Evolutionary conservation across 2,888 invertebrate species (phyloP), one percentile per base, ranked within the genome.

Genomic region (Andrena fulva): DNA sequence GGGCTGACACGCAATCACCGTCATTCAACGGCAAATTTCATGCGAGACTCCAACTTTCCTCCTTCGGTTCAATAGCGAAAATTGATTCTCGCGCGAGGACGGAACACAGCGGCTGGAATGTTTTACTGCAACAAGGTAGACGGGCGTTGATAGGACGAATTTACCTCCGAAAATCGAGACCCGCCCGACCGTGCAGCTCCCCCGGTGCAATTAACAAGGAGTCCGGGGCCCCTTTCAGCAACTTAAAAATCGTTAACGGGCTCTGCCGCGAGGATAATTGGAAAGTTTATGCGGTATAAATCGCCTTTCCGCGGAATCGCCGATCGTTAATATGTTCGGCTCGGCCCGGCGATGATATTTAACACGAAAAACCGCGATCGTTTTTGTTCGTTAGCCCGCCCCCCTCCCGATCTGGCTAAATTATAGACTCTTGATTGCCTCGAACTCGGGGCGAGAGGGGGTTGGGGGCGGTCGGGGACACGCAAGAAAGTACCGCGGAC

Each of bases 351-450:
- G 91, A 93, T 92, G 92, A 92, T 93, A 93, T 93, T 92, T 91
- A 93, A 92, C 92, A 92, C 91, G 93, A 93, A 93, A 93, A 93
- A 93, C 90, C 91, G 87, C 86, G 91, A 92, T 91, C 91, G 93
- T 93, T 93, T 93, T 93, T 92, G 93, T 94, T 93, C 93, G 91
- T 94, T 93, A 93, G 93, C 87, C 90, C 91, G 89, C 91, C 91
- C 90, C 89, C 92, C 93, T 93, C 93, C 42, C 42, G 94, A 94
- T 94, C 92, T 89, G 90, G 91, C 91, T 93, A 93, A 93, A 94
- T 94, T 94, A 94, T 93, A 94, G 93, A 92, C 92, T 91, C 91
- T 93, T 94, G 94, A 94, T 94, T 93, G 93, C 92, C 85, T 90
- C 90, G 88, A 89, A 90, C 35, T 85, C 86, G 82, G 80, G 78